These are phyloP conservation scores for Dreissena rostriformis DNA, from an alignment of 1,140 invertebrate species.

Conservation along the genomic window DNA sequence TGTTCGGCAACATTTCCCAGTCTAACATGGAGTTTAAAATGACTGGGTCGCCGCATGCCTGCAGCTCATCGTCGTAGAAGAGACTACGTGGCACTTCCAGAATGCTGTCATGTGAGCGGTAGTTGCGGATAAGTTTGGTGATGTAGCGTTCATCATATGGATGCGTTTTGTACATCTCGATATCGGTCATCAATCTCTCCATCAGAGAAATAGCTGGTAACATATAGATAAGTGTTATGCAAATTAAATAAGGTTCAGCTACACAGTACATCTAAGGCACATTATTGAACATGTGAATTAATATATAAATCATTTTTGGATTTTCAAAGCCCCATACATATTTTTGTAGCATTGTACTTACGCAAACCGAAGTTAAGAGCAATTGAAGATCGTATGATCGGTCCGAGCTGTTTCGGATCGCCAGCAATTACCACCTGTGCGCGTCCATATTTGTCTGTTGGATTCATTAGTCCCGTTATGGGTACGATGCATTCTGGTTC, in stretches of 20 bases:
- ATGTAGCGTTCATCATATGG: slow-evolving; percentile 65
- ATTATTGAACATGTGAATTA: no score
- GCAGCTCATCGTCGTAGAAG: slow-evolving; percentile 76
- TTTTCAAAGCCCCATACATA: no score
- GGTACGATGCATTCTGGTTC: slow-evolving; percentile 87
- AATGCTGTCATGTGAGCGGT: slow-evolving; percentile 76
- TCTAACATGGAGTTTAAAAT: slow-evolving; percentile 74
- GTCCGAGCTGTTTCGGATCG: slow-evolving; percentile 95
- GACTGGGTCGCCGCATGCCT: slow-evolving; percentile 80
- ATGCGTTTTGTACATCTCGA: slow-evolving; percentile 51
- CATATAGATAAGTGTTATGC: no score
- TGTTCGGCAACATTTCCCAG: slow-evolving; percentile 79
- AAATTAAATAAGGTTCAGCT: no score
- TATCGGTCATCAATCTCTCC: slow-evolving; percentile 71
- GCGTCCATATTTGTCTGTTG: slow-evolving; percentile 41
- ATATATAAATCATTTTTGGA: no score
- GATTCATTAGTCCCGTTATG: slow-evolving; percentile 71
- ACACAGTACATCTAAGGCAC: no score
- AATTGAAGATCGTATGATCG: slow-evolving; percentile 88
- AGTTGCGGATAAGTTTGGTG: slow-evolving; percentile 78
- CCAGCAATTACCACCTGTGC: slow-evolving; percentile 90
- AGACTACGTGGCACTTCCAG: slow-evolving; percentile 70
- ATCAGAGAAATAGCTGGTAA: slow-evolving; percentile 76
- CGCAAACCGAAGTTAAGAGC: slow-evolving; percentile 86
- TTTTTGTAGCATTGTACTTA: slow-evolving; percentile 61